Base-by-base conservation (phyloP, 2,113 vertebrate genomes). In the Aramus guarauna region DNA sequence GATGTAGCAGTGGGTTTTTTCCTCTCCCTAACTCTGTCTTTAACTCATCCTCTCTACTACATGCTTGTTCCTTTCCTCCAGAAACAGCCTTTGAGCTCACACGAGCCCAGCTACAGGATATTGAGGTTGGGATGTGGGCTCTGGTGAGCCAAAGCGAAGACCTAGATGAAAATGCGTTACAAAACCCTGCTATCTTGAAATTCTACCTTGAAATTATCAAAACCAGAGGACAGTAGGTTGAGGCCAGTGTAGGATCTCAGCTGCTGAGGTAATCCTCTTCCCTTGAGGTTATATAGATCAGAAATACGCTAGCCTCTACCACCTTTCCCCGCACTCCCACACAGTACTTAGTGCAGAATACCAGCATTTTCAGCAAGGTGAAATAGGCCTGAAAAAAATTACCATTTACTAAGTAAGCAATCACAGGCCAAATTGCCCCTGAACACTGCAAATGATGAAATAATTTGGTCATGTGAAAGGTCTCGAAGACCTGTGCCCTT, bases 401-500 rank as follows among this genome's bases (percentile, higher is more conserved):
- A 14, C 43, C 1, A 0, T 59, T 62, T 67, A 48, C 58, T 45
- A 82, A 87, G 47, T 32, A 34, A 81, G 53, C 41, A 68, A 34
- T 93, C 62, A 32, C 18, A 29, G 58, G 24, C 41, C 68, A 62
- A 58, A 82, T 59, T 95, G 41, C 16, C 27, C 43, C 55, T 53
- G 37, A 85, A 82, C 14, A 9, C 37, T 76, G 48, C 0, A 1
- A 85, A 88, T 72, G 37, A 62, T 82, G 81, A 92, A 94, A 76
- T 84, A 86, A 89, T 67, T 64, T 88, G 50, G 66, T 90, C 63
- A 72, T 85, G 74, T 95, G 92, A 73, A 86, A 90, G 20, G 50
- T 55, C 76, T 88, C 47, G 21, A 83, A 95, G 97, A 92, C 77
- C 62, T 87, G 53, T 82, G 91, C n/a, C 74, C 87, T 90, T 50